A percentile compares a stretch with the other conserved stretches of the same genome.
These are phyloP conservation scores for Coregonus ussuriensis DNA, from an alignment of 2,797 vertebrate species.

Conservation along the genomic window DNA sequence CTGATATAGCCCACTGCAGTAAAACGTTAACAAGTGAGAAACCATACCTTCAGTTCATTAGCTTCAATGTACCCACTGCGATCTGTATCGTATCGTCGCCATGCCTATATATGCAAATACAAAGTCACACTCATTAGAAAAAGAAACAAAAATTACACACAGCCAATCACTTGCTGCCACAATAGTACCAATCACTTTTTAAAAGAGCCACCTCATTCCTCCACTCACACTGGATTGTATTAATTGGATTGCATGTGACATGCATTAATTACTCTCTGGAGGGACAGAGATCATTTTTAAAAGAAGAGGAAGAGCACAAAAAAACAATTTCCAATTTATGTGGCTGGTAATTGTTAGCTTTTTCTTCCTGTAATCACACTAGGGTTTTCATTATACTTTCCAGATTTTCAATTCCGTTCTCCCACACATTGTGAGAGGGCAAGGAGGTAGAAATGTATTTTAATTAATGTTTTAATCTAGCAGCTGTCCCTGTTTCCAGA, in stretches of 20 bases:
- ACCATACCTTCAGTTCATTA: conserved; percentile 93
- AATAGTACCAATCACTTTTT: conserved; percentile 22
- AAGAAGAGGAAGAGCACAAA: no score
- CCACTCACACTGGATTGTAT: neutral
- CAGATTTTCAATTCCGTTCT: neutral
- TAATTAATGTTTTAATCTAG: conserved; percentile 38
- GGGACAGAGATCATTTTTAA: conserved; percentile 62
- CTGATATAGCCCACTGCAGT: no score
- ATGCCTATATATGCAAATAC: conserved; percentile 77
- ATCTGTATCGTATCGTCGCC: conserved; percentile 93
- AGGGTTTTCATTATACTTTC: no score
- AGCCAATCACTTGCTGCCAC: neutral
- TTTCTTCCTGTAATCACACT: no score
- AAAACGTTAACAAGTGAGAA: neutral
- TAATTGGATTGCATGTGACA: no score
- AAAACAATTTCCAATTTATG: no score
- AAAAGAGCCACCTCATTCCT: neutral
- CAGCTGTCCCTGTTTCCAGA: conserved; percentile 36
- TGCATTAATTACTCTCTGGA: conserved; percentile 27
- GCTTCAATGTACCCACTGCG: conserved; percentile 97
- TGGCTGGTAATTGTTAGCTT: no score
- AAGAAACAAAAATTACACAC: conserved; percentile 53
- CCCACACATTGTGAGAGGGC: neutral
- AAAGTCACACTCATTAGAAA: conserved; percentile 2
- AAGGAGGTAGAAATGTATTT: neutral